A percentile compares a stretch with the other conserved stretches of the same genome.
Evolutionary conservation across 2,797 vertebrate species (phyloP).

Genomic region (Betta splendens): DNA sequence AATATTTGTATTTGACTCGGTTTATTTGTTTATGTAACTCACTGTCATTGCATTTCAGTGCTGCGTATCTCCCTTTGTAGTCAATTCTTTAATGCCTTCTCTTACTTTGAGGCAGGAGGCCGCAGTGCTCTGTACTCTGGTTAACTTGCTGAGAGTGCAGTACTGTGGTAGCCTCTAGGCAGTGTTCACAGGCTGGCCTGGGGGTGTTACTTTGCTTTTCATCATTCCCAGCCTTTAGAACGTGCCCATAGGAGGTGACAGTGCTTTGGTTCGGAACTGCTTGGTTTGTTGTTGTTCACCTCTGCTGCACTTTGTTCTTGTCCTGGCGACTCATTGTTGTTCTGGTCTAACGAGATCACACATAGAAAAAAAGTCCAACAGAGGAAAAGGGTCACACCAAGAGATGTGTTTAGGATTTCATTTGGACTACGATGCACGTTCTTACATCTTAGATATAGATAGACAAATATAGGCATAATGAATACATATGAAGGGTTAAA

Average conservation of each 20-base stretch:
- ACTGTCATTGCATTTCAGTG: constrained; percentile 9
- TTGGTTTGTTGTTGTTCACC: constrained; percentile 45
- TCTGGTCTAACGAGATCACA: constrained; percentile 57
- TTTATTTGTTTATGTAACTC: constrained; percentile 1
- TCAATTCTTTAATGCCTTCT: constrained; percentile 19
- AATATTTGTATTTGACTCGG: constrained; percentile 4
- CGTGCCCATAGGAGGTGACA: constrained; percentile 68
- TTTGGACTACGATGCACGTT: constrained; percentile 4
- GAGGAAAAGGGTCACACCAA: constrained; percentile 16
- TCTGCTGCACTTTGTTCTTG: constrained; percentile 47
- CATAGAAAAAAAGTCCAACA: constrained; percentile 41
- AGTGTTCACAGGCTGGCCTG: constrained; percentile 65
- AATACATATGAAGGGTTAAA: no score
- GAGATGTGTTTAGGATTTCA: constrained; percentile 8
- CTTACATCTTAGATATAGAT: no score
- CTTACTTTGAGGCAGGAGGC: constrained; percentile 27
- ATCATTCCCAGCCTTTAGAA: constrained; percentile 72
- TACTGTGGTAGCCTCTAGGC: constrained; percentile 64
- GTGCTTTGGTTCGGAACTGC: constrained; percentile 32
- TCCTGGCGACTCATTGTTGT: constrained; percentile 40
- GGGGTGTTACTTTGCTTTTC: constrained; percentile 75
- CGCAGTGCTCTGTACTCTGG: constrained; percentile 46
- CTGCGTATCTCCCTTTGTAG: constrained; percentile 15
- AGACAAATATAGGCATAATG: no score
- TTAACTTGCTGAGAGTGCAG: constrained; percentile 73